Percentiles rank a stretch among this genome's conserved stretches.
These are phyloP conservation scores for Rhinoptilus africanus DNA, from an alignment of 2,113 vertebrate species.

Conservation along the genomic window DNA sequence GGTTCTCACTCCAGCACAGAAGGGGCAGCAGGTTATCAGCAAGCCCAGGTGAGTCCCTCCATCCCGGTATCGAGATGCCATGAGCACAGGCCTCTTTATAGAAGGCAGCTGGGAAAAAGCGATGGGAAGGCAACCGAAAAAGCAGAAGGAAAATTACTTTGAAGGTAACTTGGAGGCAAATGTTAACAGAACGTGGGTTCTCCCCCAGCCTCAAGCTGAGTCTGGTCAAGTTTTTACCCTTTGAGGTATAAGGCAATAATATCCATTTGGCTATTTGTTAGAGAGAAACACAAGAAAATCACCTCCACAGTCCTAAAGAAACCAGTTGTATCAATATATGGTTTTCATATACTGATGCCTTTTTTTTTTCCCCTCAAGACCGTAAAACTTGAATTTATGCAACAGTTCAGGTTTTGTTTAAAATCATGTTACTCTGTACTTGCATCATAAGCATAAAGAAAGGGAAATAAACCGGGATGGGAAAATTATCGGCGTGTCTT, in stretches of 20 bases:
- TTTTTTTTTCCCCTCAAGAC: neutral
- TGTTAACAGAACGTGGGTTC: neutral
- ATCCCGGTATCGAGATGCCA: neutral
- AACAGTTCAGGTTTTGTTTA: neutral
- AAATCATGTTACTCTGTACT: neutral
- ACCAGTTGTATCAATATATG: neutral
- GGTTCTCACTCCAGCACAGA: neutral
- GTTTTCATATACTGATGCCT: neutral
- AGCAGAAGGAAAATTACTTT: neutral
- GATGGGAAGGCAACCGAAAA: neutral
- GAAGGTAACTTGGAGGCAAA: neutral
- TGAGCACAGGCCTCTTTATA: neutral
- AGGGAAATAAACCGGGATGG: conserved; percentile 3
- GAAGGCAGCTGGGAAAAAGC: neutral
- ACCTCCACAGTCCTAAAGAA: neutral
- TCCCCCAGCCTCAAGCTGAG: neutral
- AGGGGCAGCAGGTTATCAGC: neutral
- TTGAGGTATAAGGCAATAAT: neutral
- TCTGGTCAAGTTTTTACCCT: neutral
- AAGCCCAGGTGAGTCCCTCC: neutral
- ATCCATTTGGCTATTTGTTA: neutral
- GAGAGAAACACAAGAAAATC: neutral
- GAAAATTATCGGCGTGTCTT: neutral
- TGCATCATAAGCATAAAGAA: conserved; percentile 19
- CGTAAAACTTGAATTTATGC: neutral